These are phyloP conservation scores for Tuta absoluta DNA, from an alignment of 2,888 invertebrate genomes.

Conservation along the genomic window DNA sequence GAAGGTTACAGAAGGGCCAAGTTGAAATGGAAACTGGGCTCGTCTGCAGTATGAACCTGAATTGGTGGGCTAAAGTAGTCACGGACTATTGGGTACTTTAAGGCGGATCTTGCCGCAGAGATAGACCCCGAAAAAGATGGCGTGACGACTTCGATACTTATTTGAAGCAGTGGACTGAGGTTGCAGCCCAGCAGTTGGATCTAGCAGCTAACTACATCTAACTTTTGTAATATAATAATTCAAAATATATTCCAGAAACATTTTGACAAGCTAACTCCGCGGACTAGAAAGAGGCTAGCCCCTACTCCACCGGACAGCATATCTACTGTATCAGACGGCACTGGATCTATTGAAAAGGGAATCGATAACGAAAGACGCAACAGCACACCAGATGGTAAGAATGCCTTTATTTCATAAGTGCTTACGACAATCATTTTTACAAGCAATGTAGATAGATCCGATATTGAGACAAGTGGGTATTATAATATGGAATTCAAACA, in stretches of 20 bases:
- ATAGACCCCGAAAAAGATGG: too few relatives aligned
- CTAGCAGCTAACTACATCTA: too few relatives aligned
- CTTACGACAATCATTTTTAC: background rate
- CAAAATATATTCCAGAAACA: slow-evolving; percentile 52
- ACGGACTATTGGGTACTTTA: too few relatives aligned
- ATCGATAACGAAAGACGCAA: slow-evolving; percentile 54
- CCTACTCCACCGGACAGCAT: slow-evolving; percentile 83
- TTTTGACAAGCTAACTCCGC: slow-evolving; percentile 69
- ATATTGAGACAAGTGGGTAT: background rate
- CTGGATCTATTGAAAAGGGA: slow-evolving; percentile 61
- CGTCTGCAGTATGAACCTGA: too few relatives aligned
- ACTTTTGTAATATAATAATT: too few relatives aligned
- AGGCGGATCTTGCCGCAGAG: too few relatives aligned
- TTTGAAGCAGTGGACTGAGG: too few relatives aligned
- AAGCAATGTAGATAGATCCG: background rate
- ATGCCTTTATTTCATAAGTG: background rate
- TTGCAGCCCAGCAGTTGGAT: too few relatives aligned
- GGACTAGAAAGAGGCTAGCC: slow-evolving; percentile 82
- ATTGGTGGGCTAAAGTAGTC: too few relatives aligned
- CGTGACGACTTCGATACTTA: too few relatives aligned
- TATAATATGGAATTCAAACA: background rate
- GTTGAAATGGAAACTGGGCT: too few relatives aligned
- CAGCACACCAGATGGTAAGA: slow-evolving; percentile 48
- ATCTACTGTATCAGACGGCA: slow-evolving; percentile 58
- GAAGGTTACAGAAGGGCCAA: too few relatives aligned